A percentile compares a stretch with the other conserved stretches of the same genome.
These are phyloP conservation scores for Sitta carolinensis DNA, from an alignment of 2,797 vertebrate genomes.

Conservation along the genomic window DNA sequence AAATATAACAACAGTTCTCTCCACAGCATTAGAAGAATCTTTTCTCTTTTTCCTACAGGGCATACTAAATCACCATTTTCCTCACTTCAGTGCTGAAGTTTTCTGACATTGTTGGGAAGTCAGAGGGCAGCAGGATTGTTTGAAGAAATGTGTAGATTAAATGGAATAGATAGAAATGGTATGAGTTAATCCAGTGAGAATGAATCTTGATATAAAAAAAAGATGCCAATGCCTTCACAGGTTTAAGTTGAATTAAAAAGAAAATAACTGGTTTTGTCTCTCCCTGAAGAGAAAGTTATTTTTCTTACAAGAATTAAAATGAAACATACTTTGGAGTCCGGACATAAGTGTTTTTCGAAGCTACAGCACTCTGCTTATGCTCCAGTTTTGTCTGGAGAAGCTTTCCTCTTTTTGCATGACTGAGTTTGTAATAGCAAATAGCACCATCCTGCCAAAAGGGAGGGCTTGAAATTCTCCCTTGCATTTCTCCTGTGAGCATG, in stretches of 20 bases:
- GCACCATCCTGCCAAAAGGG: background rate
- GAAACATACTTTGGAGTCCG: background rate
- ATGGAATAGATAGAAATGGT: background rate
- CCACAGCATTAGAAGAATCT: background rate
- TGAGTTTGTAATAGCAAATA: background rate
- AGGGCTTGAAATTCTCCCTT: background rate
- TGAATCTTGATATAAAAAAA: background rate
- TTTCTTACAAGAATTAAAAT: background rate
- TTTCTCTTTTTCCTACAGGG: background rate
- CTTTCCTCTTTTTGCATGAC: background rate
- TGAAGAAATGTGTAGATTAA: background rate
- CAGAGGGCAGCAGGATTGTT: background rate
- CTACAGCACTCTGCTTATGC: background rate
- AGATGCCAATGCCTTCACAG: background rate
- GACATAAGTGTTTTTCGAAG: background rate
- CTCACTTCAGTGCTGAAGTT: background rate
- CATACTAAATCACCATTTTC: background rate
- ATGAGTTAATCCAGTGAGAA: background rate
- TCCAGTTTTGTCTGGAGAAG: background rate
- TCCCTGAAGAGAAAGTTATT: background rate
- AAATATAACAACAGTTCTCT: background rate
- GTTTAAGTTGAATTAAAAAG: background rate
- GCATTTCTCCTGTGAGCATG: fast-evolving
- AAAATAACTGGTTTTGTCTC: background rate
- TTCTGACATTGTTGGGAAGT: background rate